Conservation (phyloP, 2,797 vertebrate genomes). For the Sebastes hubbsi region DNA sequence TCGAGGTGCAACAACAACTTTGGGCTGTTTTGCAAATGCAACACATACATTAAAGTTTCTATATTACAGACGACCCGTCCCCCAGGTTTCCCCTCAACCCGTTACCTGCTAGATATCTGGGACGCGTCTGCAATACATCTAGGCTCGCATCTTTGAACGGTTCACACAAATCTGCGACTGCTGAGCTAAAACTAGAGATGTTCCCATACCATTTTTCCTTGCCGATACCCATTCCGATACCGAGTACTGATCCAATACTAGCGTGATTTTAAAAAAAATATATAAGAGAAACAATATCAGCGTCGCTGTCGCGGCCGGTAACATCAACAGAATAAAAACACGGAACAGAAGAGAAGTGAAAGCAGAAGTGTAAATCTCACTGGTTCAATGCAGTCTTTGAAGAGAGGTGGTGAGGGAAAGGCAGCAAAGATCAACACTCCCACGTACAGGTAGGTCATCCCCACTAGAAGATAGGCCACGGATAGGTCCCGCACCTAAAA, state of each 20-base stretch:
- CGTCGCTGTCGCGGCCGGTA: too few species aligned
- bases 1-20: neutral
- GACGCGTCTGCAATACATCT: neutral
- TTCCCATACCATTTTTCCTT: too few species aligned
- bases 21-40: neutral
- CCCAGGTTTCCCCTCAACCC: neutral
- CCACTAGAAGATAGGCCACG: conserved; percentile 93
- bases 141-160: too few species aligned
- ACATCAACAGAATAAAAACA: neutral
- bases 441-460: conserved; percentile 93
- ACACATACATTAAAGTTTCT: neutral
- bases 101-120: neutral
- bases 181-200: too few species aligned
- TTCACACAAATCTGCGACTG: too few species aligned
- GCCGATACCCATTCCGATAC: too few species aligned
- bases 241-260: too few species aligned
- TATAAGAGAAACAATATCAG: too few species aligned
- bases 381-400: conserved; percentile 95
- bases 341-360: neutral
- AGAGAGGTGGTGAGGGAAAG: conserved; percentile 93
- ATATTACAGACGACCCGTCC: neutral
- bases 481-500: conserved; percentile 94
- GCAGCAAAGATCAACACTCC: conserved; percentile 92
- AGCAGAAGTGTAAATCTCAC: conserved; percentile 73
- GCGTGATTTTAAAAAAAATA: too few species aligned